Evolutionary conservation across 2,888 invertebrate genomes (phyloP), one percentile per base, ranked within the genome.

Genomic region (Acronicta alni): DNA sequence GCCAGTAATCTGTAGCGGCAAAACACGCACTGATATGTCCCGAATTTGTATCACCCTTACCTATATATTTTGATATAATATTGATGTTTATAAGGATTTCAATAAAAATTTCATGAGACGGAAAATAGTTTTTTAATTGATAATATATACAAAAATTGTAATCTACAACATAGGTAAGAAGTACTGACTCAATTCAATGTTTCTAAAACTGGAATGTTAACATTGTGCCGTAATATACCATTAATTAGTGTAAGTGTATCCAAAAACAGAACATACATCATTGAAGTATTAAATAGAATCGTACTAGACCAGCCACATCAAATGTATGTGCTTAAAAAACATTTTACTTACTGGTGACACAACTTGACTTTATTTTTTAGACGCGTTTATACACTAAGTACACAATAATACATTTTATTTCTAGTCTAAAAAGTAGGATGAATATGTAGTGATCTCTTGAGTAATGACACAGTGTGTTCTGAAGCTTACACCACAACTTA

Each of bases 111-210:
- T 74, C 73, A 74, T 72, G 64, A 71, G 85, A 87, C 83, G 78
- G 83, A 89, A 88, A 88, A 88, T 87, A 89, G 83, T 74, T 76
- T 87, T 89, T 89, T 88, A 83, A 84, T 89, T 81, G 70, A 81
- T 85, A 85, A 80, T 80, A 81, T 79, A 78, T 81, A 84, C 83
- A 81, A 82, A 83, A 80, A 61, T 59, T 26, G 57, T 57, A 39
- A 47, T 75, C 69, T 63, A 75, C 61, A 69, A 56, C 64, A 43
- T 62, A 66, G 63, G 38, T 57, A 48, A 72, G 41, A 58, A 47
- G 26, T 67, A 43, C 42, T 39, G 66, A 57, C 52, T 64, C 70
- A 64, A 63, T 65, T 55, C 65, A 72, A 61, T 49, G 63, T 48
- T 54, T 47, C 62, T 71, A 67, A 69, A 61, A 77, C 61, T 75